Evolutionary conservation across 2,888 invertebrate genomes (phyloP).

Genomic region (Acanthosepion esculentum): DNA sequence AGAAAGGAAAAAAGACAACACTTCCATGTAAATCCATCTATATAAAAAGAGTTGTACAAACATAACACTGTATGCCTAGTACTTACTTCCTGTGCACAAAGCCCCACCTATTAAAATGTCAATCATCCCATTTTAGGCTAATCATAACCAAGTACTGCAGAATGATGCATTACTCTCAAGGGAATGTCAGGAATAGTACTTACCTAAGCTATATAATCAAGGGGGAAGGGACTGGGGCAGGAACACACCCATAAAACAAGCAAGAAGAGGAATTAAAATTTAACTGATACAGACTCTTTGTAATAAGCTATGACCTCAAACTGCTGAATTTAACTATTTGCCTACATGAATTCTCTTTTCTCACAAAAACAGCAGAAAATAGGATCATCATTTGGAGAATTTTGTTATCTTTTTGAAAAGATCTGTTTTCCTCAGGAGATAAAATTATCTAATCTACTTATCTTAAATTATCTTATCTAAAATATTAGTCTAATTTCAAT

Average conservation of each 20-base stretch:
- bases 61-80: neutral
- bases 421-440: neutral
- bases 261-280: too few species aligned
- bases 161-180: neutral
- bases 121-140: constrained; percentile 33
- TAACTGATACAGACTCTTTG: too few species aligned
- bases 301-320: too few species aligned
- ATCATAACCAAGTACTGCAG: neutral
- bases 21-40: neutral
- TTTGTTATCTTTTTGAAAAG: neutral
- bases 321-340: too few species aligned
- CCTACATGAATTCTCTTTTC: too few species aligned
- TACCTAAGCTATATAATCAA: neutral
- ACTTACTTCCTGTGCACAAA: neutral
- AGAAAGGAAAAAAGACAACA: neutral
- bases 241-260: too few species aligned
- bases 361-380: neutral
- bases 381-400: neutral
- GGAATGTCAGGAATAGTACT: constrained; percentile 8
- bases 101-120: constrained; percentile 17
- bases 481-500: too few species aligned
- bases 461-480: neutral
- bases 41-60: neutral
- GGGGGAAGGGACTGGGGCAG: too few species aligned
- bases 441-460: neutral